Evolutionary conservation across 2,113 vertebrate species (phyloP).

Genomic region (Siniperca chuatsi): DNA sequence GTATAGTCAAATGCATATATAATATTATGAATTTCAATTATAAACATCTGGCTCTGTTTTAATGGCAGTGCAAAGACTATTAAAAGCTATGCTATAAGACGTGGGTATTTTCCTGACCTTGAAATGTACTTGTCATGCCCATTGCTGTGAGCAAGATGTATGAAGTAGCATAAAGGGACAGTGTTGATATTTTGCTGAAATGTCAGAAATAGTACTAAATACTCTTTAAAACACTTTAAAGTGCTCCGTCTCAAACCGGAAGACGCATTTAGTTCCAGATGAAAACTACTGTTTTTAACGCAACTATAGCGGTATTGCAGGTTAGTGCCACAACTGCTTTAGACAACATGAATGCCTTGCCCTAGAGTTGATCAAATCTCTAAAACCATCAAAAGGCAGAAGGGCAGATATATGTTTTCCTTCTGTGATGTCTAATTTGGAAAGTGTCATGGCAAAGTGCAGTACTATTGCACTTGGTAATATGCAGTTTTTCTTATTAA

Average conservation of each 20-base stretch:
- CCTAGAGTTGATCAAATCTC: background rate
- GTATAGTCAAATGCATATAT: slow-evolving; percentile 22
- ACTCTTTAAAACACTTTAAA: background rate
- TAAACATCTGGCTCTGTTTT: background rate
- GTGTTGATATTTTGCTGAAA: slow-evolving; percentile 5
- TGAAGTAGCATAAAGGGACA: background rate
- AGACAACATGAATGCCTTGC: background rate
- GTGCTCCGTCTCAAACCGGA: background rate
- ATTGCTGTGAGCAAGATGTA: background rate
- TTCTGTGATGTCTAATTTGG: too few species aligned
- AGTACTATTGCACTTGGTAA: background rate
- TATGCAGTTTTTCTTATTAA: background rate
- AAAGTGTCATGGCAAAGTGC: background rate
- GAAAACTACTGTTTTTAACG: background rate
- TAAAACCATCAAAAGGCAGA: background rate
- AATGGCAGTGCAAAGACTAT: background rate
- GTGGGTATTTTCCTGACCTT: slow-evolving; percentile 19
- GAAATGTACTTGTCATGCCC: background rate
- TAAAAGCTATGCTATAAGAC: background rate
- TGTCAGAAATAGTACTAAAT: slow-evolving; percentile 7
- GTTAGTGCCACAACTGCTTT: background rate
- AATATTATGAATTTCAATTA: slow-evolving; percentile 20
- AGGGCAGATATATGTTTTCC: too few species aligned
- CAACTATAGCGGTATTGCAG: too few species aligned
- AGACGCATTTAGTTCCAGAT: background rate